phyloP scores from a whole-genome alignment of 2,888 invertebrate species.

The Hypercompe scribonia region DNA sequence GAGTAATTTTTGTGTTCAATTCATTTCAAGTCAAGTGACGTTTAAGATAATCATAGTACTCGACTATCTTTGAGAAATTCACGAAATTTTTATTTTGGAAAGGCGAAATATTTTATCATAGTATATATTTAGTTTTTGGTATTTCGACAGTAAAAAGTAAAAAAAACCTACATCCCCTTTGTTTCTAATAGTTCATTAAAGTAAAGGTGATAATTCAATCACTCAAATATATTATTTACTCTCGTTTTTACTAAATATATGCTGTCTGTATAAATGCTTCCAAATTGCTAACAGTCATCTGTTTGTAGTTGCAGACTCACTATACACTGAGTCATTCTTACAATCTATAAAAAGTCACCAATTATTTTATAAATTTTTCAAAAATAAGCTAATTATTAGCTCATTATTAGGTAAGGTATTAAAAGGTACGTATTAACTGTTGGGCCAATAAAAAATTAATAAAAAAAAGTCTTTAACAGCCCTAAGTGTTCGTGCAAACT shows the following conservation, averaged over 20 bases:
- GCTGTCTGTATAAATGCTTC: not conserved
- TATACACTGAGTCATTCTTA: not conserved
- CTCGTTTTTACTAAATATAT: too few species aligned
- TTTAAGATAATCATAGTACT: not conserved
- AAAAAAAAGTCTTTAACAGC: conserved; percentile 32
- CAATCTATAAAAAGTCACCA: not conserved
- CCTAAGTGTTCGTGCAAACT: conserved; percentile 53
- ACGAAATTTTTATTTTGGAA: not conserved
- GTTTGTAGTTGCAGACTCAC: not conserved
- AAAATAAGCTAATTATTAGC: too few species aligned
- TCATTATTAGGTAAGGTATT: not conserved
- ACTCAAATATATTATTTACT: not conserved
- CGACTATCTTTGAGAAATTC: not conserved
- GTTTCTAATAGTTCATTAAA: not conserved
- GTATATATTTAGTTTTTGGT: not conserved
- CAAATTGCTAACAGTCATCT: not conserved
- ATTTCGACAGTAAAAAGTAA: not conserved
- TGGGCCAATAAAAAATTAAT: too few species aligned
- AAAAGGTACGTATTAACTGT: too few species aligned
- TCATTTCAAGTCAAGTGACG: not conserved
- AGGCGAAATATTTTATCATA: not conserved
- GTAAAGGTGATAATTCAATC: not conserved
- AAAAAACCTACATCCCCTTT: too few species aligned
- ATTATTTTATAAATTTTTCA: not conserved
- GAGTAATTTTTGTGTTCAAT: not conserved